phyloP scores from a whole-genome alignment of 2,113 vertebrate species.

The Tachysurus fulvidraco region DNA sequence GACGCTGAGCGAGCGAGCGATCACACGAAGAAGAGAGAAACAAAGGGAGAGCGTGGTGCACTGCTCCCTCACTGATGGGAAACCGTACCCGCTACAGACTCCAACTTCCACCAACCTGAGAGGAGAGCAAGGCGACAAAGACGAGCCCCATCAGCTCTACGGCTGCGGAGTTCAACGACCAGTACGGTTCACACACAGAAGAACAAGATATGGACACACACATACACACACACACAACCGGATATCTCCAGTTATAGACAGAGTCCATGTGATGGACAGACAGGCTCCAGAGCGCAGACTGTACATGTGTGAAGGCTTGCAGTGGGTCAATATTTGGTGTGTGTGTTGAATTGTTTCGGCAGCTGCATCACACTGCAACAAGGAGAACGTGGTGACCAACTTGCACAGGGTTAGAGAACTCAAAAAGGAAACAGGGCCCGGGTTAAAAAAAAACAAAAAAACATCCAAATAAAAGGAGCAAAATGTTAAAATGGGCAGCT shows the following conservation, averaged over 20 bases:
- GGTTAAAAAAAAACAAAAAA: not conserved
- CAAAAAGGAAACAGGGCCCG: not conserved
- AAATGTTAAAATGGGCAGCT: constrained; percentile 12
- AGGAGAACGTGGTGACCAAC: not conserved
- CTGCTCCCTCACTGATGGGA: constrained; percentile 42
- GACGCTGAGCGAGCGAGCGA: constrained; percentile 71
- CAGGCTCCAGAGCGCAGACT: constrained; percentile 17
- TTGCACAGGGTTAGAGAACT: constrained; percentile 10
- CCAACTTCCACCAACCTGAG: constrained; percentile 58
- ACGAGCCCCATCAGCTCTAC: constrained; percentile 48
- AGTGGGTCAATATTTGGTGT: not conserved
- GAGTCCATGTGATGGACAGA: constrained; percentile 23
- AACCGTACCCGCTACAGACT: constrained; percentile 52
- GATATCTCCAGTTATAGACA: constrained; percentile 17
- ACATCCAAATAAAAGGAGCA: not conserved
- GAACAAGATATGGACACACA: constrained; percentile 7
- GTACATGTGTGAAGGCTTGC: constrained; percentile 13
- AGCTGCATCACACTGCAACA: not conserved
- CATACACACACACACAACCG: constrained; percentile 3
- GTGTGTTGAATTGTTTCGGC: constrained; percentile 24
- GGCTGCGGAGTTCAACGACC: constrained; percentile 30
- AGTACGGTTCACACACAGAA: constrained; percentile 32
- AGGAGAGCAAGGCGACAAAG: constrained; percentile 47
- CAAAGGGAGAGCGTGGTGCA: constrained; percentile 52
- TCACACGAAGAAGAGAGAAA: constrained; percentile 54